phyloP scores from a whole-genome alignment of 2,888 invertebrate species.

The Amiota mariae region DNA sequence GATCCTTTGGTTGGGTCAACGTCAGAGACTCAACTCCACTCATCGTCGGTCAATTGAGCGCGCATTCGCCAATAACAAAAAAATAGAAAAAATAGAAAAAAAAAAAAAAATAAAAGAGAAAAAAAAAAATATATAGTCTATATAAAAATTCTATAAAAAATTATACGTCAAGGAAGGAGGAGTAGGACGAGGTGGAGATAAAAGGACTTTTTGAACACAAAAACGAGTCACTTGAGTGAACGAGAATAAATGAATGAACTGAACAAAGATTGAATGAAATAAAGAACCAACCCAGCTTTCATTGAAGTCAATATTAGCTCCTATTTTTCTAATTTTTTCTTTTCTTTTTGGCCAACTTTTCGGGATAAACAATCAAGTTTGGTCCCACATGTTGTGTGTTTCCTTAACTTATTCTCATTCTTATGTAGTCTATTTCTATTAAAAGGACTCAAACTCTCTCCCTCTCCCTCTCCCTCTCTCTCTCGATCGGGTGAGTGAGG shows the following conservation, averaged over 20 bases:
- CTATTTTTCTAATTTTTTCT: neutral
- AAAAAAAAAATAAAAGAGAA: neutral
- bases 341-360: neutral
- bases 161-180: no score
- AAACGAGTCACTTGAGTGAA: slow-evolving; percentile 5
- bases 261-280: neutral
- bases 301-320: slow-evolving; percentile 10
- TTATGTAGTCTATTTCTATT: no score
- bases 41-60: slow-evolving; percentile 14
- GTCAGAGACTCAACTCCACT: neutral
- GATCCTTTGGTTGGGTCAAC: slow-evolving; percentile 45
- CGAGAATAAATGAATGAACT: neutral
- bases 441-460: neutral
- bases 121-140: neutral
- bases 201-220: slow-evolving; percentile 1
- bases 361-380: no score
- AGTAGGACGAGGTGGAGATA: neutral
- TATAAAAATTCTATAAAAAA: neutral
- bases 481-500: neutral
- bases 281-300: neutral
- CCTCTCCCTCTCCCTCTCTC: neutral
- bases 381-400: no score
- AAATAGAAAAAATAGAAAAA: neutral
- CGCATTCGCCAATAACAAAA: neutral
- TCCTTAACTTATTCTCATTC: no score